These are phyloP conservation scores for Sula dactylatra DNA, from an alignment of 2,113 vertebrate species.

Conservation along the genomic window DNA sequence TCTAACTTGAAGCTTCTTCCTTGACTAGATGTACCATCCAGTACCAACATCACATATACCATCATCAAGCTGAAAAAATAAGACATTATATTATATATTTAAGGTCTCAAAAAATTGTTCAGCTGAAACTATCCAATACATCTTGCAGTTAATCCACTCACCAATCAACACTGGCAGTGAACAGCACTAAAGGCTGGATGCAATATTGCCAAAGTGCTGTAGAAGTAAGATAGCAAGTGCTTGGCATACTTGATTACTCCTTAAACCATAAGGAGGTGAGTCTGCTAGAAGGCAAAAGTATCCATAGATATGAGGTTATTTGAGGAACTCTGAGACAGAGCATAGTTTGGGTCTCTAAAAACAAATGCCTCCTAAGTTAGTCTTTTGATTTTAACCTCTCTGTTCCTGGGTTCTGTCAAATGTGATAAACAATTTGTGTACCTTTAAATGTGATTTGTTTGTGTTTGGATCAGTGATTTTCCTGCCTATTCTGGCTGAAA, in stretches of 20 bases:
- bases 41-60: background rate
- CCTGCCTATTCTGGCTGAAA: background rate
- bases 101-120: background rate
- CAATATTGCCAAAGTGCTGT: background rate
- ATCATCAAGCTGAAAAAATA: background rate
- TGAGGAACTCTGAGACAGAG: background rate
- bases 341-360: background rate
- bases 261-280: background rate
- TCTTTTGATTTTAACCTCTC: background rate
- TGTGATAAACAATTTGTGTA: background rate
- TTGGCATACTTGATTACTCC: background rate
- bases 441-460: background rate
- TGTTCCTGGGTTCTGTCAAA: background rate
- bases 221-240: background rate
- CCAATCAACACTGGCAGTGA: background rate
- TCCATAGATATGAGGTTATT: background rate
- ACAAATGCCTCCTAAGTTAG: background rate
- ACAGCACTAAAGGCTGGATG: background rate
- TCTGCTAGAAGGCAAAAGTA: background rate
- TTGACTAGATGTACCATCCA: background rate
- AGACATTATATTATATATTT: background rate
- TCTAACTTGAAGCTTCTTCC: background rate
- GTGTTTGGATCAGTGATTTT: background rate
- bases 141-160: background rate
- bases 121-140: background rate